These are phyloP conservation scores for Pristionchus pacificus DNA, from an alignment of 1,140 invertebrate genomes.

Conservation along the genomic window DNA sequence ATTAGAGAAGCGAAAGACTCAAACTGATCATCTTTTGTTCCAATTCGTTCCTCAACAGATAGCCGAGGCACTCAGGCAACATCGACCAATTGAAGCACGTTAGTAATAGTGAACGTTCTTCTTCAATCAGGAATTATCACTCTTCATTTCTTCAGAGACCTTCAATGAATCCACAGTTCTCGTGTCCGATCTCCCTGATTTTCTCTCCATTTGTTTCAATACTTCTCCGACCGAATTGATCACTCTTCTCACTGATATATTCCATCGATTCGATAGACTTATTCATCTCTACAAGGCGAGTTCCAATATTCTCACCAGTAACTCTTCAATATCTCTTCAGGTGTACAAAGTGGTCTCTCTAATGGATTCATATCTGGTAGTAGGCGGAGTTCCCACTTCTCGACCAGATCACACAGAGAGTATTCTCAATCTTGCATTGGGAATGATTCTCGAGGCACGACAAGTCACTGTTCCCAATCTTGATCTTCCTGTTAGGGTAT, in stretches of 20 bases:
- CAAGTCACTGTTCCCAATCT: constrained; percentile 35
- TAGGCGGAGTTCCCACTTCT: constrained; percentile 32
- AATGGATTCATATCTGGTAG: constrained; percentile 35
- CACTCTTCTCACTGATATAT: constrained; percentile 32
- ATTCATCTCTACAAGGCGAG: constrained; percentile 29
- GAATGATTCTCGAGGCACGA: constrained; percentile 31
- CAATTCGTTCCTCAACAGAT: constrained; percentile 26
- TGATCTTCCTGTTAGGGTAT: constrained; percentile 18
- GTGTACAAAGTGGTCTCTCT: constrained; percentile 37
- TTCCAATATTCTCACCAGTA: too few species aligned
- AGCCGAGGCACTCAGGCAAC: constrained; percentile 20
- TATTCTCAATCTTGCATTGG: constrained; percentile 31
- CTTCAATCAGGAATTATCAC: background rate
- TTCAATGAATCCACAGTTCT: constrained; percentile 31
- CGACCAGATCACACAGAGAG: constrained; percentile 29
- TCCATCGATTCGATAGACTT: constrained; percentile 32
- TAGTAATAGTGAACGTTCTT: background rate
- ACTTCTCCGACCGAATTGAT: constrained; percentile 24
- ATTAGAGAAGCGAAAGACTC: constrained; percentile 23
- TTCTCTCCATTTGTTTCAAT: constrained; percentile 24
- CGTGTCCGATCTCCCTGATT: constrained; percentile 31
- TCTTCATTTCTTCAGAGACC: constrained; percentile 23
- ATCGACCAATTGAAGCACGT: constrained; percentile 32
- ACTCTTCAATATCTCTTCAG: constrained; percentile 4
- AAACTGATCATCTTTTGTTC: constrained; percentile 30